Conservation (phyloP, 2,113 vertebrate species). For the Tragelaphus scriptus region DNA sequence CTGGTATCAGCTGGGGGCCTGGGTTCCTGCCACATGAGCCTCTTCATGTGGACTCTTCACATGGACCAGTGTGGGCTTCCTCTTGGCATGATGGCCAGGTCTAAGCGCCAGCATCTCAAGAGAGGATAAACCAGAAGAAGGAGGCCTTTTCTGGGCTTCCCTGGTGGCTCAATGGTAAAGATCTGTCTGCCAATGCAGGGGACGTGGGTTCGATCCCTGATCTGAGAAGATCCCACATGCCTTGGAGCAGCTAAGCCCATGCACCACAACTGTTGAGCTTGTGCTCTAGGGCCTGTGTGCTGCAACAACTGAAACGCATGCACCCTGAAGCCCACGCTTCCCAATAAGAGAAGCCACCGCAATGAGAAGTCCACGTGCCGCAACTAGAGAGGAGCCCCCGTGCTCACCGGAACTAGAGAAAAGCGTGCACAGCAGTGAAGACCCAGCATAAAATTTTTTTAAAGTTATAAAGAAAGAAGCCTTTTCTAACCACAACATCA, state of each 20-base stretch:
- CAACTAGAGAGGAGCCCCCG: background rate
- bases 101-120: background rate
- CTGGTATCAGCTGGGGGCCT: background rate
- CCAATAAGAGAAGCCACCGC: background rate
- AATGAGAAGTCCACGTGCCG: background rate
- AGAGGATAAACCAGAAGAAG: background rate
- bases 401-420: background rate
- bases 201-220: background rate
- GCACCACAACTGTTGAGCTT: background rate
- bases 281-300: background rate
- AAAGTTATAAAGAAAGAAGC: background rate
- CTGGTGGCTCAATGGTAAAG: background rate
- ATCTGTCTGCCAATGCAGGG: background rate
- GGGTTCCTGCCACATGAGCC: background rate
- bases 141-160: background rate
- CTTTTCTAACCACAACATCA: background rate
- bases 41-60: background rate
- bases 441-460: background rate
- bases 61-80: background rate
- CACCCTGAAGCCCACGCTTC: background rate
- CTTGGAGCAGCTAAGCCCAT: background rate
- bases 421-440: background rate
- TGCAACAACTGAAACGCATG: fast-evolving
- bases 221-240: background rate
- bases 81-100: fast-evolving